These are phyloP conservation scores for Dichetophora obliterata DNA, from an alignment of 2,888 invertebrate species.

Conservation along the genomic window DNA sequence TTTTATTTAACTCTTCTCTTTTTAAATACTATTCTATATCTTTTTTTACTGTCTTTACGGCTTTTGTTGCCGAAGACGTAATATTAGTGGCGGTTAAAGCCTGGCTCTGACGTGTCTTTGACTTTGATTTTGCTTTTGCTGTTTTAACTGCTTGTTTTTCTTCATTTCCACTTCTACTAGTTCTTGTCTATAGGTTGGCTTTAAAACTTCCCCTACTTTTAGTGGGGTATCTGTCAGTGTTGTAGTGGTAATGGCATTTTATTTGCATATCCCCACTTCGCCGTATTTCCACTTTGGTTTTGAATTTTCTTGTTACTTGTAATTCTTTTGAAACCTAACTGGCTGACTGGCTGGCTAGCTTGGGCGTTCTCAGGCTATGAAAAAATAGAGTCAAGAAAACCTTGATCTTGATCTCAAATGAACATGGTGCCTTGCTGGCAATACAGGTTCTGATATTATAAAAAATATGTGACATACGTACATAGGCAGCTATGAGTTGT, in stretches of 20 bases:
- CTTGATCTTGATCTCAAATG: constrained; percentile 65
- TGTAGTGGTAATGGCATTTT: constrained; percentile 1
- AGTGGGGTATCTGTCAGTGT: background rate
- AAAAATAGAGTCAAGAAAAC: constrained; percentile 49
- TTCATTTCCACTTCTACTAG: background rate
- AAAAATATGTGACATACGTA: background rate
- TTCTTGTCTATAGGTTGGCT: background rate
- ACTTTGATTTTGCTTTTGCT: constrained; percentile 36
- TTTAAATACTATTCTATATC: background rate
- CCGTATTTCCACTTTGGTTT: constrained; percentile 13
- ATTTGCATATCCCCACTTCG: background rate
- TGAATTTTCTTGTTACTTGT: constrained; percentile 13
- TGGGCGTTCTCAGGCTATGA: constrained; percentile 36
- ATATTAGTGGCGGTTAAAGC: constrained; percentile 13
- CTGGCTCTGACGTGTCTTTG: constrained; percentile 34
- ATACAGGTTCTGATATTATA: constrained; percentile 58
- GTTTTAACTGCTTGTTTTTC: background rate
- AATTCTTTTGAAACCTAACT: constrained; percentile 20
- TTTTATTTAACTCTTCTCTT: constrained; percentile 17
- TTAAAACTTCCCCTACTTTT: background rate
- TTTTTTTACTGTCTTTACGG: background rate
- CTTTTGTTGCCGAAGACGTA: constrained; percentile 25
- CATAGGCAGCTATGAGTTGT: no score
- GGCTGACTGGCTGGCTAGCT: constrained; percentile 30
- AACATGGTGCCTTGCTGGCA: constrained; percentile 40